Evolutionary conservation across 2,797 vertebrate species (phyloP), one percentile per base, ranked within the genome.

Genomic region (Toxotes lorentzi): DNA sequence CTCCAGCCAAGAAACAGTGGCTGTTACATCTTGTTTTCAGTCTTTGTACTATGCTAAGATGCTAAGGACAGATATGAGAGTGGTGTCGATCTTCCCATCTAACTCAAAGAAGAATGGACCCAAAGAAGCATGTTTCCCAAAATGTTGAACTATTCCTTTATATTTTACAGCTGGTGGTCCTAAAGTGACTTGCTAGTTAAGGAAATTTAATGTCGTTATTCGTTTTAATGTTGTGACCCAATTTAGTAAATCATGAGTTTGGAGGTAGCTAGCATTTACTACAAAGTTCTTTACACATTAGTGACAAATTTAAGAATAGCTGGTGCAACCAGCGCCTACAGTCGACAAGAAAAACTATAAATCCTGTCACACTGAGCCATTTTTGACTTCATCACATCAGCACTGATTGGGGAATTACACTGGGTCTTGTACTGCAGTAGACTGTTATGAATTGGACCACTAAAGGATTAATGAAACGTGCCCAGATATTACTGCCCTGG

Each of bases 391-490:
- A 76, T 77, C 74, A 60, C 79, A 78, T 83, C 32, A 73, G 72
- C 63, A 19, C 77, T 81, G 87, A 86, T 85, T 79, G 76, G 65
- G 77, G 83, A 81, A 82, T 82, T 72, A 83, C 63, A 79, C 73
- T 24, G 73, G 58, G 83, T 65, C 67, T 82, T 70, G 3, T 71
- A 73, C 65, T 65, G 85, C 17, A 57, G 57, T 58, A 66, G 73
- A 72, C 79, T 70, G 76, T 88, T 87, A 85, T 92, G 87, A 91
- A 91, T 86, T 86, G 88, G 74, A 88, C 79, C 71, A 50, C 82
- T 86, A 64, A 79, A 92, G 88, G 88, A 92, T 93, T 92, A 94
- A 94, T 94, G 88, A 92, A 91, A 89, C 90, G 54, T 88, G 87
- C 77, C 76, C 72, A 57, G 56, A 92, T 93, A 87, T 88, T 70